Conservation (phyloP, 1,140 invertebrate species). For the Orchestia grillus region DNA sequence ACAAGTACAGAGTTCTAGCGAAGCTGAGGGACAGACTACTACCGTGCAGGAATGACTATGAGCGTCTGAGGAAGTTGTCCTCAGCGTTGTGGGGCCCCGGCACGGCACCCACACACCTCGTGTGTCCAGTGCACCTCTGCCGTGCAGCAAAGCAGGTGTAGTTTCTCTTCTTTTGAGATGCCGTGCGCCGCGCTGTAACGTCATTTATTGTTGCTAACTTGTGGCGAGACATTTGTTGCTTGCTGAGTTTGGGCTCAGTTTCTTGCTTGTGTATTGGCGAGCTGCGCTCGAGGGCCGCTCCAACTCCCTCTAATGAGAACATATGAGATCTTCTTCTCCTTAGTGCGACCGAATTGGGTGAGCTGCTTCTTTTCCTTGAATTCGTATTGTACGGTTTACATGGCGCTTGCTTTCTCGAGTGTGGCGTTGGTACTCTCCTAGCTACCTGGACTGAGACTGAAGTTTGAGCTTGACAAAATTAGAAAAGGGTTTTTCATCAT, state of each 20-base stretch:
- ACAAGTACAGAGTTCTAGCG: no score
- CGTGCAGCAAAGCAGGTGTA: neutral
- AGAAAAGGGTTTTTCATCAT: neutral
- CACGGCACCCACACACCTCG: no score
- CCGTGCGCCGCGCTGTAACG: neutral
- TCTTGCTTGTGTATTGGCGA: constrained; percentile 43
- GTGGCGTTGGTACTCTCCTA: neutral
- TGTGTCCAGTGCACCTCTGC: no score
- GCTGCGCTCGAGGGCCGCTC: constrained; percentile 3
- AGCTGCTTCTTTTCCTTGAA: neutral
- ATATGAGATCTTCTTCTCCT: constrained; percentile 12
- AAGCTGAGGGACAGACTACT: no score
- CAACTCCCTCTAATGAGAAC: constrained; percentile 34
- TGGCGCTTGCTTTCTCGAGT: neutral
- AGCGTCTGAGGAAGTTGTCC: no score
- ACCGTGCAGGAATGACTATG: no score
- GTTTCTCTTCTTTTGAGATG: neutral
- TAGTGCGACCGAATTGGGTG: neutral
- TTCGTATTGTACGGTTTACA: neutral
- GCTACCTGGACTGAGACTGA: neutral
- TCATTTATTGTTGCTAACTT: constrained; percentile 49
- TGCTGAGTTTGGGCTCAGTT: constrained; percentile 31
- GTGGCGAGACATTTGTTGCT: constrained; percentile 23
- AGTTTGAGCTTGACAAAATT: neutral
- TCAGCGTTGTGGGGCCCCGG: no score